Evolutionary conservation across 2,888 invertebrate genomes (phyloP).

Genomic region (Drosophila birchii): DNA sequence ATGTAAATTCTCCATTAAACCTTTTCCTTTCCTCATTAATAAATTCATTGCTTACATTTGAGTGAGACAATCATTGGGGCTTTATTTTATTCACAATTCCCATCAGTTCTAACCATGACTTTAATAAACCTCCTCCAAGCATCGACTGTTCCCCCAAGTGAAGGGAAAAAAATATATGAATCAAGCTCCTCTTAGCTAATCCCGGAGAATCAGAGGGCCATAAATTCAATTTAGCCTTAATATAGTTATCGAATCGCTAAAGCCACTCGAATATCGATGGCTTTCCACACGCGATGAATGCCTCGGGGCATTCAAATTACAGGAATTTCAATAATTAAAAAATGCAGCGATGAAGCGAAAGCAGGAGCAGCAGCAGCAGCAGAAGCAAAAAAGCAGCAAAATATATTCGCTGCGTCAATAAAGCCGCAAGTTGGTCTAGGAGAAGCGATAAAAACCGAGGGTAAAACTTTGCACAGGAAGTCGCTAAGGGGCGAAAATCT

Average conservation of each 20-base stretch:
- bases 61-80: neutral
- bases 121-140: neutral
- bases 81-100: too few relatives aligned
- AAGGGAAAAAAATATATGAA: neutral
- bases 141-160: neutral
- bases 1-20: neutral
- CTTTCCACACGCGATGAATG: constrained; percentile 44
- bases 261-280: constrained; percentile 27
- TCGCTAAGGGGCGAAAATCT: constrained; percentile 68
- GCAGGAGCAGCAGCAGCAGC: neutral
- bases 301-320: constrained; percentile 42
- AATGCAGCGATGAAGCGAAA: constrained; percentile 48
- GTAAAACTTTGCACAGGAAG: constrained; percentile 65
- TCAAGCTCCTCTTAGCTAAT: constrained; percentile 13
- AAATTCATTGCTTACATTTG: neutral
- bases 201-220: neutral
- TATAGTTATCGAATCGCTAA: constrained; percentile 29
- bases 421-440: constrained; percentile 52
- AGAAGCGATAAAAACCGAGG: constrained; percentile 64
- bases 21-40: too few relatives aligned
- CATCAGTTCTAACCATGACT: neutral
- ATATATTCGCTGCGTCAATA: constrained; percentile 37
- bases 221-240: constrained; percentile 35
- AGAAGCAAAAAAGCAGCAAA: constrained; percentile 1
- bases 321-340: constrained; percentile 68